Base-by-base conservation (phyloP, 2,888 invertebrate genomes). In the Acanthococcus lagerstroemiae region DNA sequence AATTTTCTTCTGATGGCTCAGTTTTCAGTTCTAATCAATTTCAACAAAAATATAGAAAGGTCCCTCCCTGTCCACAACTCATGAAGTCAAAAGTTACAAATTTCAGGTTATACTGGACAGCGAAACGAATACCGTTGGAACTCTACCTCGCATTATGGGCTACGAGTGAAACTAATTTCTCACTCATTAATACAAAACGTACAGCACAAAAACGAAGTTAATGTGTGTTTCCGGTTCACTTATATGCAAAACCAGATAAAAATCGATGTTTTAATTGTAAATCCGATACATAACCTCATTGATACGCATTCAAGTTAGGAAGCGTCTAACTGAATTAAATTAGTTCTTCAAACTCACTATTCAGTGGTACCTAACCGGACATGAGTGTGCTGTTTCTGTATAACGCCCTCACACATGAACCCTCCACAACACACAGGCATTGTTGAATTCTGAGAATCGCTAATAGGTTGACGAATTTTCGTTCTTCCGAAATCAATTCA, bases 211-310 rank as follows among this genome's bases (percentile, higher is more conserved):
- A 37, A 37, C n/a, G 37, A 15, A 1, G 37, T 26, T 63, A 52
- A 63, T 63, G 24, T 63, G 54, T 63, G 24, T 52, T 63, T 63
- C 63, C 63, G 44, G 52, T 24, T 63, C 21, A 17, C 17, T 52
- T 63, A 37, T 12, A 54, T 24, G 63, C 30, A 22, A 52, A 37
- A 37, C 24, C 26, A 26, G 19, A 50, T 48, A 54, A 54, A 63
- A 22, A 37, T 52, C 52, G 48, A 30, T 9, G 22, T 60, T 60
- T 60, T n/a, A 25, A 48, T n/a, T n/a, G 45, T 9, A 46, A 58
- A 46, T 52, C 54, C 54, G 25, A 63, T 63, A 63, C 21, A 24
- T 63, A 63, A 63, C 63, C 63, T 50, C 63, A 54, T 63, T 63
- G 44, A 63, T 52, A 63, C 54, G 63, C 63, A 37, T 63, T 54